Evolutionary conservation across 1,140 invertebrate species (phyloP).

Genomic region (Drosophila santomea): DNA sequence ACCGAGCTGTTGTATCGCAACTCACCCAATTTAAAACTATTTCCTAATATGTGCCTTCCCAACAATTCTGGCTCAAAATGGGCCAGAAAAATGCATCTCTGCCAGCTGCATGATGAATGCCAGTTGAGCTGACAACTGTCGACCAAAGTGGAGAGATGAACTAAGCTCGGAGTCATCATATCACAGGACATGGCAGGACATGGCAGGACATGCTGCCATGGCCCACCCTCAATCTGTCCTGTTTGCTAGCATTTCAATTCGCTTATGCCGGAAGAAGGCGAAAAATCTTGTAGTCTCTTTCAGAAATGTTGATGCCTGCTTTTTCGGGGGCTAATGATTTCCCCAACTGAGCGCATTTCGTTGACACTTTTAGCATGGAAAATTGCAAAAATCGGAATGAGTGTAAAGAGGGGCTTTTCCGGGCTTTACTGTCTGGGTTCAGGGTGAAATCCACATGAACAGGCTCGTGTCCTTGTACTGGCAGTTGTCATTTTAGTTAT

Average conservation of each 20-base stretch:
- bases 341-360: constrained; percentile 66
- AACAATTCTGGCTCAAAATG: background rate
- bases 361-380: constrained; percentile 61
- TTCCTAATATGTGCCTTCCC: background rate
- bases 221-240: constrained; percentile 3
- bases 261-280: constrained; percentile 48
- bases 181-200: constrained; percentile 25
- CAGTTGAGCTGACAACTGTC: constrained; percentile 45
- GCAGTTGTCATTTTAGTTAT: constrained; percentile 79
- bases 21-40: background rate
- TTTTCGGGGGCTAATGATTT: constrained; percentile 70
- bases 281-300: constrained; percentile 75
- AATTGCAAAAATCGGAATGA: constrained; percentile 27
- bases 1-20: too few species aligned
- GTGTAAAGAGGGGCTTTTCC: background rate
- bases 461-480: constrained; percentile 43
- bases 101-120: constrained; percentile 19
- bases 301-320: constrained; percentile 56
- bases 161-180: constrained; percentile 39
- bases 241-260: constrained; percentile 37
- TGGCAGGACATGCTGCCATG: constrained; percentile 8
- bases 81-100: constrained; percentile 9
- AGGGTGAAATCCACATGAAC: constrained; percentile 14
- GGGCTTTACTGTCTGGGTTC: background rate
- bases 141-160: constrained; percentile 20